A percentile compares a stretch with the other conserved stretches of the same genome.
Evolutionary conservation across 2,888 invertebrate species (phyloP).

Genomic region (Chymomyza amoena): DNA sequence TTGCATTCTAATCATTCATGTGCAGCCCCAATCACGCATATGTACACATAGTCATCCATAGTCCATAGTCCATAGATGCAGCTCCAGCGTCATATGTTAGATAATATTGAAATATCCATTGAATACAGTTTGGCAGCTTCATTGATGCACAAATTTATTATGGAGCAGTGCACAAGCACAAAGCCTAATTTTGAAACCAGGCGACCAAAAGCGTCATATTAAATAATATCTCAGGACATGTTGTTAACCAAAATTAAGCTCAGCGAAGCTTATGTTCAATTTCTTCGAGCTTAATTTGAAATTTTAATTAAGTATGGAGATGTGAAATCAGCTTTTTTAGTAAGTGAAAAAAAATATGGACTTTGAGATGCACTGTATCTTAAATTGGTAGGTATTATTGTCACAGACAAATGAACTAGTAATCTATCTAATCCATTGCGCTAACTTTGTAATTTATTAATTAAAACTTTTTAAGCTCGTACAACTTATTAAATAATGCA

Average conservation of each 20-base stretch:
- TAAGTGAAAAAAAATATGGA: too few species aligned
- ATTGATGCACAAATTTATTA: slow-evolving; percentile 1
- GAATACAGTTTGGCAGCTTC: neutral
- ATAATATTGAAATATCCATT: slow-evolving; percentile 43
- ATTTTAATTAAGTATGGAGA: too few species aligned
- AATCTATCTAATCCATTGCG: too few species aligned
- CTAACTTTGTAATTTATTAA: too few species aligned
- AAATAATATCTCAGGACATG: neutral
- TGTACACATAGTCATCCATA: too few species aligned
- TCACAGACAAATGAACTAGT: too few species aligned
- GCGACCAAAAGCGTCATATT: neutral
- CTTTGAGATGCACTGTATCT: too few species aligned
- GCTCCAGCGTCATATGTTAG: slow-evolving; percentile 56
- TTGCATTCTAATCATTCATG: neutral
- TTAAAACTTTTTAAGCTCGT: too few species aligned
- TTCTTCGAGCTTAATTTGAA: too few species aligned
- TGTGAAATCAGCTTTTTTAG: too few species aligned
- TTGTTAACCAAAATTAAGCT: neutral
- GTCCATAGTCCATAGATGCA: slow-evolving; percentile 24
- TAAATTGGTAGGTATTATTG: too few species aligned
- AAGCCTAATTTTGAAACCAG: neutral
- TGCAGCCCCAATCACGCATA: slow-evolving; percentile 6
- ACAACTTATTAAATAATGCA: too few species aligned
- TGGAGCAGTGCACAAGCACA: neutral
- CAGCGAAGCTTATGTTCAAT: neutral